Conservation (phyloP, 2,888 invertebrate genomes). For the Cerastoderma edule region DNA sequence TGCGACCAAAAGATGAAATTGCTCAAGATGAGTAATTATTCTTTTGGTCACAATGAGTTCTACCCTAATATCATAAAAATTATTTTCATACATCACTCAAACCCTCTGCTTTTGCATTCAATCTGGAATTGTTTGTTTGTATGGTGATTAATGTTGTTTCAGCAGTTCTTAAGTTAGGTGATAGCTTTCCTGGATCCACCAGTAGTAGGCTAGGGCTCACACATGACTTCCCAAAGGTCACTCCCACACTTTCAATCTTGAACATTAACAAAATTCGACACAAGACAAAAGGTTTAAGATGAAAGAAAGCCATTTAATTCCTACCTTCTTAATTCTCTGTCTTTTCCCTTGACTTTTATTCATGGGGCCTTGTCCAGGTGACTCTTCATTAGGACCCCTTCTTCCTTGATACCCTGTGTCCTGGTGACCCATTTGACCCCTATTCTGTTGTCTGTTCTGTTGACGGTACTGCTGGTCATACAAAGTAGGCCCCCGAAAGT, state of each 20-base stretch:
- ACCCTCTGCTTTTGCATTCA: no score
- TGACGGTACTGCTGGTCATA: slow-evolving; percentile 17
- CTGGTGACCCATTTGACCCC: slow-evolving; percentile 3
- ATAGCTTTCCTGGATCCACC: no score
- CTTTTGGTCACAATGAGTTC: no score
- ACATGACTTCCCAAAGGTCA: no score
- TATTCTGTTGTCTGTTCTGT: slow-evolving; percentile 1
- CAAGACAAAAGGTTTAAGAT: background rate
- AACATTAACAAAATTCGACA: background rate
- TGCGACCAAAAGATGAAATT: no score
- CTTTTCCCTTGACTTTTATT: slow-evolving; percentile 49
- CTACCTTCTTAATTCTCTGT: slow-evolving; percentile 56
- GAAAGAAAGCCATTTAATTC: background rate
- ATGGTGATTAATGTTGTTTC: no score
- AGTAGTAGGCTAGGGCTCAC: no score
- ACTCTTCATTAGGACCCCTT: slow-evolving; percentile 2
- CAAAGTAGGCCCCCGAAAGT: background rate
- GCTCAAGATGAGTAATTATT: slow-evolving; percentile 1
- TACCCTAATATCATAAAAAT: no score
- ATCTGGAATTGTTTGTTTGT: no score
- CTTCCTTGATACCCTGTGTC: background rate
- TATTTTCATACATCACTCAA: no score
- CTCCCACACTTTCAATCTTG: no score
- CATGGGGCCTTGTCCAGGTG: slow-evolving; percentile 21
- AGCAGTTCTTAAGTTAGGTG: no score